A percentile compares a stretch with the other conserved stretches of the same genome.
phyloP scores from a whole-genome alignment of 2,797 vertebrate genomes.

The Perodicticus potto region DNA sequence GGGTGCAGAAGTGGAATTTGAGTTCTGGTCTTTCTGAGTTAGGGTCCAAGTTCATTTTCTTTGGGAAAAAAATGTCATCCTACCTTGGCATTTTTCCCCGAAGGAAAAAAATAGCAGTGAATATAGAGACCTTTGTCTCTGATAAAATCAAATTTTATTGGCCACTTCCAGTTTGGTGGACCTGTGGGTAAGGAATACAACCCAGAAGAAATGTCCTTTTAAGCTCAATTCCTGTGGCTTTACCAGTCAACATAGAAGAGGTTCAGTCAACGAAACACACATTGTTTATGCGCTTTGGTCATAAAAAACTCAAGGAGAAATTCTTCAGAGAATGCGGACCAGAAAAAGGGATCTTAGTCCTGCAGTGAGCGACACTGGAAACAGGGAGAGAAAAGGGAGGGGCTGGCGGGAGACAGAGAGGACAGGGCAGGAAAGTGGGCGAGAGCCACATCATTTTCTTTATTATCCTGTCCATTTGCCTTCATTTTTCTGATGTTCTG shows the following conservation, averaged over 20 bases:
- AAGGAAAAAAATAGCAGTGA: neutral
- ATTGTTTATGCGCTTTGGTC: neutral
- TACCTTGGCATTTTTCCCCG: neutral
- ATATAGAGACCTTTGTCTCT: neutral
- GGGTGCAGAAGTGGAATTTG: neutral
- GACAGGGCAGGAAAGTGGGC: neutral
- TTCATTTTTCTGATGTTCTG: slow-evolving; percentile 84
- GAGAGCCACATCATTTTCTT: slow-evolving; percentile 65
- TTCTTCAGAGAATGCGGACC: neutral
- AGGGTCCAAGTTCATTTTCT: neutral
- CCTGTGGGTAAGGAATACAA: neutral
- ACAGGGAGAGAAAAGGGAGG: slow-evolving; percentile 4
- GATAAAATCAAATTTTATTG: neutral
- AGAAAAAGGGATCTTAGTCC: neutral
- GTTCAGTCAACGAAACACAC: neutral
- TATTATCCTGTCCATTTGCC: slow-evolving; percentile 82
- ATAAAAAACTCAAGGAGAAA: neutral
- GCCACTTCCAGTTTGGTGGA: neutral
- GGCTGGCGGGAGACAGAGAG: neutral
- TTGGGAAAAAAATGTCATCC: neutral
- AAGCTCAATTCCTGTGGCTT: neutral
- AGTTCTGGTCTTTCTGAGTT: neutral
- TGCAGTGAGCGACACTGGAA: neutral
- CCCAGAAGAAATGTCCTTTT: neutral
- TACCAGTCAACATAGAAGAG: neutral